phyloP scores from a whole-genome alignment of 2,888 invertebrate species.

The Stenurella melanura region DNA sequence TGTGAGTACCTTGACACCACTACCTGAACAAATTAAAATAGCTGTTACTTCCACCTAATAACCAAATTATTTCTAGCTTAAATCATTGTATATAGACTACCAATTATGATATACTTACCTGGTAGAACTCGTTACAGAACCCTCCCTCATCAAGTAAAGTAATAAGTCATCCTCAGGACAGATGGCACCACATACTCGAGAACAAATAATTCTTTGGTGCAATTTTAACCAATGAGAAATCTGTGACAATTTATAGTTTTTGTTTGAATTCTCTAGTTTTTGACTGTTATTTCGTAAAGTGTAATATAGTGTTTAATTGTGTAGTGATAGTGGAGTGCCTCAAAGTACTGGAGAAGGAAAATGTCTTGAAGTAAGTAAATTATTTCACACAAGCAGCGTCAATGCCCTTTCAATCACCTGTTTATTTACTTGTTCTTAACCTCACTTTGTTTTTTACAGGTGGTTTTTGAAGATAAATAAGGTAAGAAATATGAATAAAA shows the following conservation, averaged over 20 bases:
- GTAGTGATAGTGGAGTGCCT: background rate
- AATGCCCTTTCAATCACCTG: slow-evolving; percentile 23
- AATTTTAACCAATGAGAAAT: slow-evolving; percentile 37
- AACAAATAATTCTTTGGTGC: background rate
- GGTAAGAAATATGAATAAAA: slow-evolving; percentile 1
- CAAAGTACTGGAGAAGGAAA: background rate
- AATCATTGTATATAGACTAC: no score
- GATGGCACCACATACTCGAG: background rate
- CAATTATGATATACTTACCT: no score
- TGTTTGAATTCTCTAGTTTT: slow-evolving; percentile 32
- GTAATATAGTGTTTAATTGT: slow-evolving; percentile 14
- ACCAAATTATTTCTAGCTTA: no score
- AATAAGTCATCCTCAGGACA: background rate
- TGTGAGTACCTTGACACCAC: no score
- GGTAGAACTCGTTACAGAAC: background rate
- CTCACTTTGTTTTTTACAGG: slow-evolving; percentile 36
- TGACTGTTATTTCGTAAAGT: slow-evolving; percentile 5
- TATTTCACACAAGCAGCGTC: background rate
- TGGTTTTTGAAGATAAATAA: slow-evolving; percentile 14
- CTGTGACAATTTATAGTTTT: slow-evolving; percentile 25
- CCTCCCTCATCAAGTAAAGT: background rate
- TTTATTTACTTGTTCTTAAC: slow-evolving; percentile 37
- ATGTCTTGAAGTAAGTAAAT: background rate
- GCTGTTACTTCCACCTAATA: no score
- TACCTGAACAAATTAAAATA: no score